phyloP scores from a whole-genome alignment of 1,140 invertebrate species.

The Halictus rubicundus region DNA sequence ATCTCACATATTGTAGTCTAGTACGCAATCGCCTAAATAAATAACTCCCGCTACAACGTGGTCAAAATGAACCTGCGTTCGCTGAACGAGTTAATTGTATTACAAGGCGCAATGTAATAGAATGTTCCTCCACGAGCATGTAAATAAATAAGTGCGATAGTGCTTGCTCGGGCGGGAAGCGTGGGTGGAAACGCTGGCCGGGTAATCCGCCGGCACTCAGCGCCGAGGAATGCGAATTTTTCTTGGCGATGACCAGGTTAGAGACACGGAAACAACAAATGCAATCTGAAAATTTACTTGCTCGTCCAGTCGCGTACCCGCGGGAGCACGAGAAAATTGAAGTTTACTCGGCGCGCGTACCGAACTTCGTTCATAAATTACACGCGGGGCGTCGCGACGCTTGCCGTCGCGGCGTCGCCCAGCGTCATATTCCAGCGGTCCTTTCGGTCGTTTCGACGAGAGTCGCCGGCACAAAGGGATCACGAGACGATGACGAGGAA shows the following conservation, averaged over 20 bases:
- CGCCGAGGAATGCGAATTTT: background rate
- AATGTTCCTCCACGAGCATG: too few relatives aligned
- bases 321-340: background rate
- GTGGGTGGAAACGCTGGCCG: background rate
- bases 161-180: background rate
- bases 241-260: background rate
- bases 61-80: too few relatives aligned
- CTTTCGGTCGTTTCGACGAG: background rate
- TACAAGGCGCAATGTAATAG: too few relatives aligned
- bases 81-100: too few relatives aligned
- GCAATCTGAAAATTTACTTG: constrained; percentile 4
- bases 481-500: background rate
- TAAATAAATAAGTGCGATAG: background rate
- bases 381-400: background rate
- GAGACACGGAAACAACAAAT: constrained; percentile 11
- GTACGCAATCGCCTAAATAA: too few relatives aligned
- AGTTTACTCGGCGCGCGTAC: constrained; percentile 12
- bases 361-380: constrained; percentile 32
- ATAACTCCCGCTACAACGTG: too few relatives aligned
- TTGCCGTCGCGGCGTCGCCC: too few relatives aligned
- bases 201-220: background rate
- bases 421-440: background rate
- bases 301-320: background rate
- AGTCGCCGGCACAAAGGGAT: background rate
- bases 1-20: too few relatives aligned